Conservation (phyloP, 2,113 vertebrate species). For the Neoarius graeffei region DNA sequence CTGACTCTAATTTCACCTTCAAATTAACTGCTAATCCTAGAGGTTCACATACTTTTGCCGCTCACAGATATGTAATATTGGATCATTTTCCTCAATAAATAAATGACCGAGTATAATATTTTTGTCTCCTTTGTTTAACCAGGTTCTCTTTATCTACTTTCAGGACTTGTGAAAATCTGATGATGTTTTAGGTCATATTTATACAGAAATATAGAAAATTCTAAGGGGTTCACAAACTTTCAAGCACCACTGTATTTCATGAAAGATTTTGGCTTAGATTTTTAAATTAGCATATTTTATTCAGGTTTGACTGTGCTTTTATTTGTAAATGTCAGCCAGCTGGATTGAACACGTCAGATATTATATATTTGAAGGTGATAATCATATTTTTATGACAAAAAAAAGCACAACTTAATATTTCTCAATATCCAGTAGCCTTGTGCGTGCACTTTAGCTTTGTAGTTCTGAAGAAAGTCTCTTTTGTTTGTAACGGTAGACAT, state of each 20-base stretch:
- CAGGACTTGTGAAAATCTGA: too few species aligned
- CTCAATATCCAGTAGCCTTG: background rate
- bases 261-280: background rate
- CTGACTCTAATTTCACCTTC: too few species aligned
- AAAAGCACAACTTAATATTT: background rate
- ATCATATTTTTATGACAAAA: background rate
- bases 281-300: background rate
- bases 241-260: background rate
- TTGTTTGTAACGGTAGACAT: slow-evolving; percentile 55
- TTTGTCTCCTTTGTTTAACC: too few species aligned
- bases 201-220: too few species aligned
- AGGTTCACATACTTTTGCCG: too few species aligned
- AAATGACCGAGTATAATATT: too few species aligned
- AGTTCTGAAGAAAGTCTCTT: slow-evolving; percentile 35
- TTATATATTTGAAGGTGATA: background rate
- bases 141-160: too few species aligned
- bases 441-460: slow-evolving; percentile 13
- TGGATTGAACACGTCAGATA: background rate
- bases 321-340: background rate
- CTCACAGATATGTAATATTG: too few species aligned
- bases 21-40: too few species aligned
- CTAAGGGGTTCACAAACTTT: too few species aligned
- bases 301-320: background rate
- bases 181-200: too few species aligned
- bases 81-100: too few species aligned